Conservation (phyloP, 2,113 vertebrate genomes). For the Hyaena hyaena region DNA sequence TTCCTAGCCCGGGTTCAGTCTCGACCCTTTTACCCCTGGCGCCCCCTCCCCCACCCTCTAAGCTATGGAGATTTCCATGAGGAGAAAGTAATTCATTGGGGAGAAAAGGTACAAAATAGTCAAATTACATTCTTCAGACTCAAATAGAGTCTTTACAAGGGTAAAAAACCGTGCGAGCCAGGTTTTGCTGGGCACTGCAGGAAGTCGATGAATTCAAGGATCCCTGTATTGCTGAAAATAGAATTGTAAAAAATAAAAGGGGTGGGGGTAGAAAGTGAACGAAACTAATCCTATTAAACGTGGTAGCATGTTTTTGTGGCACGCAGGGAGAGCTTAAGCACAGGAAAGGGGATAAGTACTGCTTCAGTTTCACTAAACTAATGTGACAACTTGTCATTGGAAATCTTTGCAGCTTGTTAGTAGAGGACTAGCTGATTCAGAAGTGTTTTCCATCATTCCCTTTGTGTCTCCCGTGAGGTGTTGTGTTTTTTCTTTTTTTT, state of each 20-base stretch:
- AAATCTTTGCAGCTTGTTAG: conserved; percentile 92
- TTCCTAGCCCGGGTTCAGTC: neutral
- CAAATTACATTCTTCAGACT: conserved; percentile 37
- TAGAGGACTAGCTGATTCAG: conserved; percentile 89
- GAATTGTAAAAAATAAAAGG: conserved; percentile 83
- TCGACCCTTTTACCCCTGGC: neutral
- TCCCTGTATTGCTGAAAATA: conserved; percentile 79
- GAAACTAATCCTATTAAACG: conserved; percentile 90
- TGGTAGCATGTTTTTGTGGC: conserved; percentile 88
- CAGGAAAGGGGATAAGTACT: conserved; percentile 89
- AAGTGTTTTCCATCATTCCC: conserved; percentile 87
- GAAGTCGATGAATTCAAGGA: conserved; percentile 75
- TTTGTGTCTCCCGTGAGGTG: conserved; percentile 83
- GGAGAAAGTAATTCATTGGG: neutral
- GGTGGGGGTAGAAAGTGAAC: conserved; percentile 85
- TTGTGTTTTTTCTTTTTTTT: conserved; percentile 56
- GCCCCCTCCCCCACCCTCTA: neutral
- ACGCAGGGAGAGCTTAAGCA: conserved; percentile 87
- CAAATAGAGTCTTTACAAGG: conserved; percentile 39
- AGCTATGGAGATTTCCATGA: neutral
- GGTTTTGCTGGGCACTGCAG: conserved; percentile 62
- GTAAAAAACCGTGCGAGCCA: conserved; percentile 21
- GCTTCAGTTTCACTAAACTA: conserved; percentile 92
- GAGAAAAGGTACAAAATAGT: neutral
- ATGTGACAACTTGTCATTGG: conserved; percentile 92